phyloP scores from a whole-genome alignment of 2,113 vertebrate species.

The Lontra canadensis region DNA sequence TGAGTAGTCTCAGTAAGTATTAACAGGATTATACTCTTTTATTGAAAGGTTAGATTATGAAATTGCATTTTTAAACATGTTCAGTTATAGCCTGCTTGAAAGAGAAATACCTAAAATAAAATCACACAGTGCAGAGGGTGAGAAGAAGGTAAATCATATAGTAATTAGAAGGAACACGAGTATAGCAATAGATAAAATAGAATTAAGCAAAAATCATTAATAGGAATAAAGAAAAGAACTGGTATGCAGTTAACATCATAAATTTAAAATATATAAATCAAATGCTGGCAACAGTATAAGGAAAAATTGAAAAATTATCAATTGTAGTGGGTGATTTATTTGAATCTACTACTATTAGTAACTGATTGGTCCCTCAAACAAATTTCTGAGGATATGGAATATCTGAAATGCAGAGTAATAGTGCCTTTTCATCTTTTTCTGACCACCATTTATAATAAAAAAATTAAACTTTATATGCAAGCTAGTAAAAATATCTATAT shows the following conservation, averaged over 20 bases:
- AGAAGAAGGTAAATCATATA: neutral
- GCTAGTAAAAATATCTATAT: neutral
- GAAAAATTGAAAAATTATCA: neutral
- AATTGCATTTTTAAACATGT: neutral
- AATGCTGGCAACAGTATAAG: neutral
- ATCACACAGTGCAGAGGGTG: neutral
- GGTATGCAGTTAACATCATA: neutral
- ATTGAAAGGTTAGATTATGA: neutral
- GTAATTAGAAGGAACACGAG: neutral
- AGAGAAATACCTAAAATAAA: neutral
- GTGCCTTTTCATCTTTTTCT: constrained; percentile 18
- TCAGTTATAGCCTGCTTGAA: neutral
- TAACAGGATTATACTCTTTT: neutral
- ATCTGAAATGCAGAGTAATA: constrained; percentile 10
- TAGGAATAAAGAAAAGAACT: neutral
- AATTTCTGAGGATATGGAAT: constrained; percentile 11
- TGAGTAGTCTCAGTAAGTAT: neutral
- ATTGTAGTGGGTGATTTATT: neutral
- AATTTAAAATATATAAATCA: neutral
- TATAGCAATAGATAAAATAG: neutral
- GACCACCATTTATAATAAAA: neutral
- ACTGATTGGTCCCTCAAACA: neutral
- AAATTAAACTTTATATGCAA: neutral
- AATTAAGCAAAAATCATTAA: neutral
- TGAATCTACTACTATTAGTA: neutral